A percentile compares a stretch with the other conserved stretches of the same genome.
These are phyloP conservation scores for Parasteatoda lunata DNA, from an alignment of 2,888 invertebrate genomes.

Conservation along the genomic window DNA sequence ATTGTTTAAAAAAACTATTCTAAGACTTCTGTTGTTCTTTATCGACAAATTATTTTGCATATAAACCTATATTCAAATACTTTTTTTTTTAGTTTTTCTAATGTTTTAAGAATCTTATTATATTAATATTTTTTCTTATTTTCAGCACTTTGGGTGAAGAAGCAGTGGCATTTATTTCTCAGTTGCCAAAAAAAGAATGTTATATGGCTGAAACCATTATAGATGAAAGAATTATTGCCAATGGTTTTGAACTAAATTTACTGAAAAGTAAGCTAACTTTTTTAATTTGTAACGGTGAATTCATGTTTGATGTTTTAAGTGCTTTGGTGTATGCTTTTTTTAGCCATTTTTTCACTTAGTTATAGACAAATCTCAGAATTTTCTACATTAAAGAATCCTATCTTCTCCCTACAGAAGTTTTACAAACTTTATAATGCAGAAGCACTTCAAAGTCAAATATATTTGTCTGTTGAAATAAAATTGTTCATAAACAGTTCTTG, in stretches of 20 bases:
- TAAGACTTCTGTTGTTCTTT: too few species aligned
- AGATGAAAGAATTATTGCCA: constrained; percentile 43
- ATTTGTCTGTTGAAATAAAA: too few species aligned
- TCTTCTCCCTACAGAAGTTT: too few species aligned
- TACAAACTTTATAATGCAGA: too few species aligned
- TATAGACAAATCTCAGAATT: background rate
- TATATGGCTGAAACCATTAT: constrained; percentile 2
- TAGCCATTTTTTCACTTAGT: background rate
- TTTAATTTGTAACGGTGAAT: background rate
- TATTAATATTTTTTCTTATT: background rate
- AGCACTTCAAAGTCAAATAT: too few species aligned
- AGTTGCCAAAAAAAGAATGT: background rate
- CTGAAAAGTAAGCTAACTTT: constrained; percentile 17
- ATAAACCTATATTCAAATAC: too few species aligned
- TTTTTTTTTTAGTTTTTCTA: too few species aligned
- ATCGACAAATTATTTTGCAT: too few species aligned
- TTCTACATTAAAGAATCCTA: too few species aligned
- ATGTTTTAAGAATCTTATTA: too few species aligned
- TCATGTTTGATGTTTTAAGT: background rate
- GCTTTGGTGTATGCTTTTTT: background rate
- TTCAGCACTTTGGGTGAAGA: constrained; percentile 33
- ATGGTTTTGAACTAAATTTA: constrained; percentile 47
- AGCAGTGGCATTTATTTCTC: constrained; percentile 4
- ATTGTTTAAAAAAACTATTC: too few species aligned
- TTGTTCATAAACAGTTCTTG: too few species aligned